Evolutionary conservation across 1,140 invertebrate species (phyloP).

Genomic region (Sarcophaga bullata): DNA sequence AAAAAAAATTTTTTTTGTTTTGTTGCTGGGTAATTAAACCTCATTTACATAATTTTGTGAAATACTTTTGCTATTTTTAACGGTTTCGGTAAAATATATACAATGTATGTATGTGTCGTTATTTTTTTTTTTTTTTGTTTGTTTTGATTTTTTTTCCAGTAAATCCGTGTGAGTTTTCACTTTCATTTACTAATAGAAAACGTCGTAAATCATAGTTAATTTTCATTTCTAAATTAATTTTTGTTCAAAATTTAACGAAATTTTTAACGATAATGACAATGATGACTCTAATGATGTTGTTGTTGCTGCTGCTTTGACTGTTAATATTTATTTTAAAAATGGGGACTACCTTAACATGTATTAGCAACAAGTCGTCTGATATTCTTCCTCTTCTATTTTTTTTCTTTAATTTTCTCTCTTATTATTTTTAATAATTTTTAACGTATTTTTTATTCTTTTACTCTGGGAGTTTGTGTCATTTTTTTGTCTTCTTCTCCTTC

Average conservation of each 20-base stretch:
- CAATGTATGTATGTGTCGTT: neutral
- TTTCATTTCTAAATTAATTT: neutral
- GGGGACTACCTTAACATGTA: constrained; percentile 19
- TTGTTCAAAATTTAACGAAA: too few relatives aligned
- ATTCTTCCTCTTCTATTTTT: constrained; percentile 28
- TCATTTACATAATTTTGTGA: constrained; percentile 34
- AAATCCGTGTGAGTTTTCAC: constrained; percentile 19
- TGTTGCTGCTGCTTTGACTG: too few relatives aligned
- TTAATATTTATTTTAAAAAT: too few relatives aligned
- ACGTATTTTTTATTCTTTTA: neutral
- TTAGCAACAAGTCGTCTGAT: neutral
- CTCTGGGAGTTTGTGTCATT: neutral
- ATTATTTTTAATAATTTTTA: constrained; percentile 8
- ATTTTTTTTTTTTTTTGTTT: neutral
- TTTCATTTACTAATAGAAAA: constrained; percentile 4
- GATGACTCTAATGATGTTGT: neutral
- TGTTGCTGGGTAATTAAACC: constrained; percentile 5
- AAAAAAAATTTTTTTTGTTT: neutral
- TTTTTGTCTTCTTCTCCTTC: neutral
- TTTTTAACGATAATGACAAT: neutral
- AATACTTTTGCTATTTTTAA: neutral
- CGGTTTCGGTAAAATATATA: neutral
- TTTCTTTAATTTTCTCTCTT: constrained; percentile 34
- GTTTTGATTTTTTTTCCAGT: neutral
- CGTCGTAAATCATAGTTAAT: constrained; percentile 3